Percentiles rank a stretch among this genome's conserved stretches.
phyloP scores from a whole-genome alignment of 1,140 invertebrate species.

The Brachionus paranguensis region DNA sequence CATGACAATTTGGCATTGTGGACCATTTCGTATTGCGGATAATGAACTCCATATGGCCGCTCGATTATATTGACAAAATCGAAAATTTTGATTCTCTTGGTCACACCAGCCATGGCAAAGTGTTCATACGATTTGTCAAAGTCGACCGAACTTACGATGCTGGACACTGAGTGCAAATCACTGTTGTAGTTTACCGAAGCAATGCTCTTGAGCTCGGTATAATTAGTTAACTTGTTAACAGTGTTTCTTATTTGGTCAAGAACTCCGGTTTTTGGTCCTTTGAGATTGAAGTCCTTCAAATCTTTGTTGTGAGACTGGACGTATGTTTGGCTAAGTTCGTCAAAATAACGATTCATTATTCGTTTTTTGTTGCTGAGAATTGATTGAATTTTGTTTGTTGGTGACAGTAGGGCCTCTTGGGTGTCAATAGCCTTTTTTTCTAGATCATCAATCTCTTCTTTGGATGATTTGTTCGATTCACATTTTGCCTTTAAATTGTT shows the following conservation, averaged over 20 bases:
- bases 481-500: conserved; percentile 18
- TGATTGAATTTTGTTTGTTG: conserved; percentile 44
- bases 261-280: conserved; percentile 51
- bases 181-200: conserved; percentile 83
- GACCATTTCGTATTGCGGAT: conserved; percentile 84
- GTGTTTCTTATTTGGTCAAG: conserved; percentile 77
- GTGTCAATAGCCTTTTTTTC: conserved; percentile 37
- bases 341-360: conserved; percentile 73
- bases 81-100: conserved; percentile 74
- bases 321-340: conserved; percentile 81
- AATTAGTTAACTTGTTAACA: conserved; percentile 79
- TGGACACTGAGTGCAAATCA: conserved; percentile 79
- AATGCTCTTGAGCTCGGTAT: conserved; percentile 69
- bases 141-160: conserved; percentile 79
- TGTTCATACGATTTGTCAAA: conserved; percentile 94
- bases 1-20: conserved; percentile 89
- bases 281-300: conserved; percentile 53
- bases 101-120: conserved; percentile 92
- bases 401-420: neutral
- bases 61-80: conserved; percentile 79
- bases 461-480: neutral
- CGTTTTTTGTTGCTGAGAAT: conserved; percentile 65
- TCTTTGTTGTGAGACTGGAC: conserved; percentile 70
- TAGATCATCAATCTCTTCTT: neutral
- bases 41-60: conserved; percentile 79